These are phyloP conservation scores for Branchipolynoe longqiensis DNA, from an alignment of 2,888 invertebrate species.

Conservation along the genomic window DNA sequence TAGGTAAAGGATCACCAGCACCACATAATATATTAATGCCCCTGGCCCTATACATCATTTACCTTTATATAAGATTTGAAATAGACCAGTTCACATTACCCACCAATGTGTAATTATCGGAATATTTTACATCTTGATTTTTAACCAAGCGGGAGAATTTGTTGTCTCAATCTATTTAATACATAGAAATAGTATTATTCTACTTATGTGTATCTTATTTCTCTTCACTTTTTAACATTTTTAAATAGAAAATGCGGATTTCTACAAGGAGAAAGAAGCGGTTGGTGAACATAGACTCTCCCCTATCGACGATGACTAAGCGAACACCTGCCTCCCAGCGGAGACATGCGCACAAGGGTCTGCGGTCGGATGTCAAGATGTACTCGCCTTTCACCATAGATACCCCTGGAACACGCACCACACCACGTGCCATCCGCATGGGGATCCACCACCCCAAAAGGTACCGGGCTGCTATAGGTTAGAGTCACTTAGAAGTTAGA, in stretches of 20 bases:
- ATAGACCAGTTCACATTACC: too few species aligned
- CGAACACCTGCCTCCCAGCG: constrained; percentile 42
- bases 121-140: too few species aligned
- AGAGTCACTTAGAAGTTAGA: too few species aligned
- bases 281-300: constrained; percentile 47
- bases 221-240: constrained; percentile 16
- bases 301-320: background rate
- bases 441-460: constrained; percentile 62
- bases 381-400: constrained; percentile 64
- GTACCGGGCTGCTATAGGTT: too few species aligned
- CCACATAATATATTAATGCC: too few species aligned
- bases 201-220: background rate
- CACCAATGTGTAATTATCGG: too few species aligned
- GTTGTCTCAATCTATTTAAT: too few species aligned
- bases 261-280: constrained; percentile 37
- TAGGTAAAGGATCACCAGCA: too few species aligned
- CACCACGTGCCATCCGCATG: constrained; percentile 62
- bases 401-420: constrained; percentile 61
- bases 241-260: constrained; percentile 40
- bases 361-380: constrained; percentile 29
- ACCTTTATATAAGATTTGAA: too few species aligned
- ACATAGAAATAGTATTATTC: too few species aligned
- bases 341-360: background rate
- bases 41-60: too few species aligned
- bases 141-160: too few species aligned